Base-by-base conservation (phyloP, 2,888 invertebrate species). In the Drepanosiphum platanoidis region DNA sequence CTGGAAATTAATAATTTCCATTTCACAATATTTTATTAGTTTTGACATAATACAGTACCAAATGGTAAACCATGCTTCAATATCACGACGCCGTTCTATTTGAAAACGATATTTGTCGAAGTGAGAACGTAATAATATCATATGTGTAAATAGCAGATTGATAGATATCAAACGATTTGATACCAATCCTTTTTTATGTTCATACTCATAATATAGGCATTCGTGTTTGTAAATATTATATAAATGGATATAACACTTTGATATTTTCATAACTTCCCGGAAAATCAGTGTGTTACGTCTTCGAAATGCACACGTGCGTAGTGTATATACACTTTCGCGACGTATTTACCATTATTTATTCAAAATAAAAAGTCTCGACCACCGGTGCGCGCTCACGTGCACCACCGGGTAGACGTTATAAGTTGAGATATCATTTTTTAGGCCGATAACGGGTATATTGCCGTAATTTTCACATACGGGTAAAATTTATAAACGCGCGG, bases 331-430 rank as follows among this genome's bases (percentile, higher is more conserved):
- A 36, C 36, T 77, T 27, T 42, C 4, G 42, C 42, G 1, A 42
- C 61, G 61, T 77, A 61, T 61, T 39, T 77, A 61, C 61, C 77
- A 61, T 77, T 77, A 39, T 77, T 61, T 77, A 61, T 77, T 77
- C 27, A 77, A 61, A 61, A 77, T 39, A 77, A 77, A 27, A 39
- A 27, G 36, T 64, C 77, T 61, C 61, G 61, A 61, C 61, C 61
- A 39, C n/a, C 30, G 61, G 39, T 77, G 39, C n/a, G 36, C 4
- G 27, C 39, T 32, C 34, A 27, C 30, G 3, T 18, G 52, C 22
- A 42, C 4, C 22, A 58, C 46, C 32, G 32, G 18, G 30, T 74
- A 46, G 74, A 74, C 46, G 27, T 72, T 42, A 3, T 15, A 42
- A 74, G 74, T 74, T 74, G 32, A 32, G 46, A 42, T 22, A 4